A percentile compares a stretch with the other conserved stretches of the same genome.
Evolutionary conservation across 2,113 vertebrate genomes (phyloP).

Genomic region (Pipa parva): DNA sequence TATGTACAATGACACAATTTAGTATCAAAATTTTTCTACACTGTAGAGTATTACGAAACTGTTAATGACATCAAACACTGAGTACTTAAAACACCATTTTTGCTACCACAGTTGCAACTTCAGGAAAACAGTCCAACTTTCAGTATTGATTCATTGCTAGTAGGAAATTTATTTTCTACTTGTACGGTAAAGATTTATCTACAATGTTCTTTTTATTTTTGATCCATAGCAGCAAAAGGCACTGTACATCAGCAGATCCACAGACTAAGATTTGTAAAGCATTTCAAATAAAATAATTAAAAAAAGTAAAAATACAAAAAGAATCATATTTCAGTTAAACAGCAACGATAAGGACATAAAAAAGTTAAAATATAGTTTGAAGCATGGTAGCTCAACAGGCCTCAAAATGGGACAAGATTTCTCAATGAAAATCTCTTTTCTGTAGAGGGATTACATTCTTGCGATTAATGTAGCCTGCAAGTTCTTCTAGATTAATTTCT

Average conservation of each 20-base stretch:
- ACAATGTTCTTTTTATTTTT: constrained; percentile 76
- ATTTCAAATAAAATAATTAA: constrained; percentile 63
- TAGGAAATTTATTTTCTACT: constrained; percentile 80
- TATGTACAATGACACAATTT: constrained; percentile 82
- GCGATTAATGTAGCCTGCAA: constrained; percentile 23
- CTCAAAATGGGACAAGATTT: constrained; percentile 58
- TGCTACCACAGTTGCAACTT: constrained; percentile 80
- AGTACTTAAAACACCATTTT: constrained; percentile 78
- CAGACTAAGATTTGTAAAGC: constrained; percentile 75
- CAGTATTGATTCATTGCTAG: constrained; percentile 79
- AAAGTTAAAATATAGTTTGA: constrained; percentile 72
- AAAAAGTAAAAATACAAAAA: constrained; percentile 58
- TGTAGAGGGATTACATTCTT: constrained; percentile 60
- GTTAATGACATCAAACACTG: constrained; percentile 82
- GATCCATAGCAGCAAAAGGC: constrained; percentile 86
- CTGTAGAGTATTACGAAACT: constrained; percentile 78
- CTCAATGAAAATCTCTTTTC: constrained; percentile 62
- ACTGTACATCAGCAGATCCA: constrained; percentile 88
- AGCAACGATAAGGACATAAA: constrained; percentile 69
- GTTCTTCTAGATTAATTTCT: background rate
- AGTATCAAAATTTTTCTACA: constrained; percentile 85
- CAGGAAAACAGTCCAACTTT: constrained; percentile 75
- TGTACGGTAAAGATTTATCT: constrained; percentile 81
- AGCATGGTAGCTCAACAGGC: constrained; percentile 71
- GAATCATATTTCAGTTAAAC: constrained; percentile 74